Evolutionary conservation across 2,113 vertebrate species (phyloP).

Genomic region (Lynx canadensis): DNA sequence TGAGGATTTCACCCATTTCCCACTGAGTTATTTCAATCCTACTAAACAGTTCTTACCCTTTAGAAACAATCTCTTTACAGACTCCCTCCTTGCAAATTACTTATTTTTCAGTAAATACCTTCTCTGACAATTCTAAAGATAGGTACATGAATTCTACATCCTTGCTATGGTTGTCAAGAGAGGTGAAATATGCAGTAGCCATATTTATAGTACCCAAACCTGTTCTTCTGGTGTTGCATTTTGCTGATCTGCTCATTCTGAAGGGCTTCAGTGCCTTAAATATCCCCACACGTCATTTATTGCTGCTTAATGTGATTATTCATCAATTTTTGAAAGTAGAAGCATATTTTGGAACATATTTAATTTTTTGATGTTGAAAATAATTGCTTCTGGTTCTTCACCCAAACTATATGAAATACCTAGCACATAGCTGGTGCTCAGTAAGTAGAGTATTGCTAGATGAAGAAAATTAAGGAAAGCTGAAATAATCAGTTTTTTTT

Average conservation of each 20-base stretch:
- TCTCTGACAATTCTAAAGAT: slow-evolving; percentile 27
- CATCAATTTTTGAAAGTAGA: slow-evolving; percentile 59
- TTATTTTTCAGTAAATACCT: slow-evolving; percentile 18
- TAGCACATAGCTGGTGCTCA: not conserved
- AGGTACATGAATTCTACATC: not conserved
- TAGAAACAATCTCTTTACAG: slow-evolving; percentile 23
- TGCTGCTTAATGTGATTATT: slow-evolving; percentile 47
- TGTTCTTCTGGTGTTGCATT: not conserved
- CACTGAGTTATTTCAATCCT: not conserved
- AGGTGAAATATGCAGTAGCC: slow-evolving; percentile 8
- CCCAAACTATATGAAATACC: not conserved
- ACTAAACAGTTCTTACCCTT: not conserved
- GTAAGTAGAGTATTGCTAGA: not conserved
- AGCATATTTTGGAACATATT: slow-evolving; percentile 23
- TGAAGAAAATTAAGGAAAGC: not conserved
- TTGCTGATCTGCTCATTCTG: slow-evolving; percentile 58
- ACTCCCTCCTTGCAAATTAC: not conserved
- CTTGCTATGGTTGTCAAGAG: not conserved
- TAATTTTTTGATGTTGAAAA: slow-evolving; percentile 60
- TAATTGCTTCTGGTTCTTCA: not conserved
- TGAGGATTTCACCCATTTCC: not conserved
- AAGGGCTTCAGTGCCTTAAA: slow-evolving; percentile 58
- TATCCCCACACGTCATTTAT: not conserved
- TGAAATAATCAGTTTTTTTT: not conserved
- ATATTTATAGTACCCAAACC: slow-evolving; percentile 13